phyloP scores from a whole-genome alignment of 1,140 invertebrate genomes.

The Sycophila sp. region DNA sequence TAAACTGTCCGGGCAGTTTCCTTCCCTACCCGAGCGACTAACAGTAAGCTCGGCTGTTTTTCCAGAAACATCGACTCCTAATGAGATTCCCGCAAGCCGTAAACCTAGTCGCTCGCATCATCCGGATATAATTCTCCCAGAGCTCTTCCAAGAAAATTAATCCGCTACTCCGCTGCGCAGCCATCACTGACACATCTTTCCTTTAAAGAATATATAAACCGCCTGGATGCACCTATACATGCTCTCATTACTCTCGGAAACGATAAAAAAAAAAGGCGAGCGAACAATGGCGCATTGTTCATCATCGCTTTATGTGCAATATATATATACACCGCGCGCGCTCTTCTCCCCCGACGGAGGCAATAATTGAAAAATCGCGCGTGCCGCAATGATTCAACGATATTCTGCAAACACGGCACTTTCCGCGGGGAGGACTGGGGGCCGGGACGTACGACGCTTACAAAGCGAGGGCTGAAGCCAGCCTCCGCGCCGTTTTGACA shows the following conservation, averaged over 20 bases:
- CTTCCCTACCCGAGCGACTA: no score
- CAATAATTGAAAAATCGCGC: conserved; percentile 33
- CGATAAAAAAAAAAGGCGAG: neutral
- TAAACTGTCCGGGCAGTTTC: no score
- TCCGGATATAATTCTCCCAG: neutral
- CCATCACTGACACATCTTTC: no score
- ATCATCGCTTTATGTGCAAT: no score
- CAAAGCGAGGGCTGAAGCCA: no score
- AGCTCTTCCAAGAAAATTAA: conserved; percentile 5
- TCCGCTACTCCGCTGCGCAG: neutral
- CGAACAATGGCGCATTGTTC: conserved; percentile 27
- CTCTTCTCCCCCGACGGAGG: neutral
- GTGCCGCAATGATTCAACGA: conserved; percentile 34
- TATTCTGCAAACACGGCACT: conserved; percentile 35
- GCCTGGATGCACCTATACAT: no score
- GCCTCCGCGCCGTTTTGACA: conserved; percentile 10
- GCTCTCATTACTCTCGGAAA: no score
- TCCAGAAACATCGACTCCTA: neutral
- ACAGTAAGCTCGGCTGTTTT: neutral
- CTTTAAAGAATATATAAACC: no score
- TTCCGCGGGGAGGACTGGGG: neutral
- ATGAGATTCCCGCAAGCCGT: neutral
- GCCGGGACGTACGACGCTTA: neutral
- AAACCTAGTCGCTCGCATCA: neutral
- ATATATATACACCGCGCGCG: no score